Conservation (phyloP, 2,113 vertebrate species). For the Tragelaphus scriptus region DNA sequence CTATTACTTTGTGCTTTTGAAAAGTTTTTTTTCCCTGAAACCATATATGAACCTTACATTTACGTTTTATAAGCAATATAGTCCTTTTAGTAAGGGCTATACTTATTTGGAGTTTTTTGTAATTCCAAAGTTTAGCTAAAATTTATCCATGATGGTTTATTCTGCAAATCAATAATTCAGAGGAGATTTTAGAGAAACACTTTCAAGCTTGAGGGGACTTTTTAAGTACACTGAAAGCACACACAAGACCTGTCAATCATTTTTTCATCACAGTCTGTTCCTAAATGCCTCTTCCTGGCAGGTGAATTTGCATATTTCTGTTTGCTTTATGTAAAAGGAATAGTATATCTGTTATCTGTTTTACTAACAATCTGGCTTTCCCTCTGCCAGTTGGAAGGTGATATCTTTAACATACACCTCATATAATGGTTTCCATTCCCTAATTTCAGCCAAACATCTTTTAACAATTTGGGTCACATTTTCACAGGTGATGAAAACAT, state of each 20-base stretch:
- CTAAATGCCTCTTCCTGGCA: slow-evolving; percentile 9
- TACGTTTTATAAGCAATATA: background rate
- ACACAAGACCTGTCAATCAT: background rate
- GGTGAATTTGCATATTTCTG: slow-evolving; percentile 45
- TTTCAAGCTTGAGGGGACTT: slow-evolving; percentile 20
- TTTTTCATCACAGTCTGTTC: slow-evolving; percentile 31
- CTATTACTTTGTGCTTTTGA: slow-evolving; percentile 1
- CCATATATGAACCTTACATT: background rate
- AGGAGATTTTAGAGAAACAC: background rate
- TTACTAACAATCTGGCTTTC: slow-evolving; percentile 1
- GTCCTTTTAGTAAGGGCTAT: background rate
- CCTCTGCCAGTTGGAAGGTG: background rate
- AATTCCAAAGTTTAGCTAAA: slow-evolving; percentile 3
- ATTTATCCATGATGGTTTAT: background rate
- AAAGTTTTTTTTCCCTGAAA: background rate
- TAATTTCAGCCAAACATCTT: background rate
- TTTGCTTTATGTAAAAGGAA: background rate
- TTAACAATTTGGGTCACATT: slow-evolving; percentile 49
- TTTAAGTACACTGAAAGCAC: slow-evolving; percentile 13
- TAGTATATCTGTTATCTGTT: background rate
- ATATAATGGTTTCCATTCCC: background rate
- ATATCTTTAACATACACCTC: background rate
- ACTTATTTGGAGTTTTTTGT: background rate
- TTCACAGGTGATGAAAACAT: slow-evolving; percentile 98
- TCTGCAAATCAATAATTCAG: slow-evolving; percentile 35